Evolutionary conservation across 2,797 vertebrate genomes (phyloP), one percentile per base, ranked within the genome.

Genomic region (Pangasius macronema): DNA sequence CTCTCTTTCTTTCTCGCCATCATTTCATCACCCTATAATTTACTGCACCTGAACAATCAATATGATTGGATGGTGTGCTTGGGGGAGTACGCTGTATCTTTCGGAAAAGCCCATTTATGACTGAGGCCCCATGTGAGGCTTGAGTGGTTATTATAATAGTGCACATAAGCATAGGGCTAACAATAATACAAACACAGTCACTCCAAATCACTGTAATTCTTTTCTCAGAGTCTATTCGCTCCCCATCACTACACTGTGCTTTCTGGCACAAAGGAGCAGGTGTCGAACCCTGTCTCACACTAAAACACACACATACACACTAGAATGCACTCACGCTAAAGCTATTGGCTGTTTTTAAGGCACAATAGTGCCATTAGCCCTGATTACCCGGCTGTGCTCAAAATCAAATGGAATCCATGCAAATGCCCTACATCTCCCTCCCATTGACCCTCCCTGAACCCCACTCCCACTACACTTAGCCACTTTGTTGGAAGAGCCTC

Each of bases 191-290:
- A 91, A 92, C 86, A 88, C 82, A 87, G 39, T 89, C 91, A 89
- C 90, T 88, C 83, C 93, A 95, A 95, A 95, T 96, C 93, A 94
- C 95, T 90, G 88, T 95, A 95, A 96, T 96, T 96, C 95, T 95
- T 95, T 93, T 95, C 95, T 96, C 93, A 84, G 87, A 85, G 86
- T 70, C 46, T 82, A 80, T 51, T 30, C 55, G 20, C 81, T 88
- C 85, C 65, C 57, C 51, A 87, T 86, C 39, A 67, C 87, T 72
- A 79, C 80, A 85, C 87, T 72, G 0, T n/a, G 92, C 30, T 95
- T 93, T 93, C 93, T 87, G 89, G 94, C 92, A 96, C 95, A 97
- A 97, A 96, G 95, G 95, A 97, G 96, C 97, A 97, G 97, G 97
- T 97, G 97, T 96, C 96, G 95, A 95, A 88, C 91, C 90, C 92